phyloP scores from a whole-genome alignment of 2,888 invertebrate species.

The Lissocephala sabroskyi region DNA sequence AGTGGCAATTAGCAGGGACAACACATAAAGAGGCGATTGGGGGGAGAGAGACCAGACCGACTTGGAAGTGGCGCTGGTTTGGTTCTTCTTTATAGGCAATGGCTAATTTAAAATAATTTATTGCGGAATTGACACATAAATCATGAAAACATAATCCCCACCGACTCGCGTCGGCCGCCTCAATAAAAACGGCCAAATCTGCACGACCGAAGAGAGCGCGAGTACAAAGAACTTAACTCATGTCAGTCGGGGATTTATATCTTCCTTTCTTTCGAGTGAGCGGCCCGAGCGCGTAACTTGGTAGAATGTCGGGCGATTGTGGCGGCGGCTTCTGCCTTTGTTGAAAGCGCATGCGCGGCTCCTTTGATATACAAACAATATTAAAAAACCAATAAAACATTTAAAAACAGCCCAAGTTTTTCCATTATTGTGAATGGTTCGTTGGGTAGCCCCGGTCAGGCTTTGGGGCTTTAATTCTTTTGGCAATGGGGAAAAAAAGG shows the following conservation, averaged over 20 bases:
- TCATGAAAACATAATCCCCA: conserved; percentile 53
- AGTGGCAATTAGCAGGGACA: no score
- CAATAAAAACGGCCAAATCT: conserved; percentile 4
- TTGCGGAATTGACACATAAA: conserved; percentile 49
- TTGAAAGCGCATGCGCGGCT: conserved; percentile 41
- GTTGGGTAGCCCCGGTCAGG: no score
- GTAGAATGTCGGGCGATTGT: no score
- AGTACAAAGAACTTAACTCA: conserved; percentile 56
- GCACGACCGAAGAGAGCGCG: conserved; percentile 4
- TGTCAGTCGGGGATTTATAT: conserved; percentile 62
- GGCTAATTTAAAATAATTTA: conserved; percentile 43
- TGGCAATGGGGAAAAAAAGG: conserved; percentile 51
- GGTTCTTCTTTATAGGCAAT: not conserved
- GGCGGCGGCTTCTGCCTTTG: conserved; percentile 5
- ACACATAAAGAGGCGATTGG: not conserved
- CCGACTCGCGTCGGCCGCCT: conserved; percentile 8
- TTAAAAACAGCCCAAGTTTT: conserved; percentile 67
- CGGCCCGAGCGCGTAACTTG: conserved; percentile 49
- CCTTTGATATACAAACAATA: conserved; percentile 62
- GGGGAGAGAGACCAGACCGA: not conserved
- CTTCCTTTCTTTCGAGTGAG: conserved; percentile 48
- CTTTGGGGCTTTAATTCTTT: conserved; percentile 26
- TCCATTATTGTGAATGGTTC: conserved; percentile 52
- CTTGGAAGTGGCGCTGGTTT: conserved; percentile 33
- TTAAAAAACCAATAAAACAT: conserved; percentile 65